Evolutionary conservation across 2,113 vertebrate genomes (phyloP), one percentile per base, ranked within the genome.

Genomic region (Carettochelys insculpta): DNA sequence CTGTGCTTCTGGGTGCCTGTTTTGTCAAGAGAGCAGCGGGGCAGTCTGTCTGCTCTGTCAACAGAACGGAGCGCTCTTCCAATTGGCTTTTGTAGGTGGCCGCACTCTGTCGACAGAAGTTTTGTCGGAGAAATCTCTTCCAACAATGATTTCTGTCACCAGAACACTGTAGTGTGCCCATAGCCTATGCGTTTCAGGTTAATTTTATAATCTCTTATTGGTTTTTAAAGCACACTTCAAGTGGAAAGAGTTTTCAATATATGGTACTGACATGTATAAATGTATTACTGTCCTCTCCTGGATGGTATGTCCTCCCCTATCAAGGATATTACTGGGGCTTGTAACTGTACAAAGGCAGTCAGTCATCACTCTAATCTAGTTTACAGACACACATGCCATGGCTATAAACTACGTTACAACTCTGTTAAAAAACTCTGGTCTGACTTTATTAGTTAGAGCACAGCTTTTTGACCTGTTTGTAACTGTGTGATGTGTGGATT

Each of bases 181-280:
- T n/a, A n/a, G n/a, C n/a, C n/a, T n/a, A 56, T 77, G 56, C 80
- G 89, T 83, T 73, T 73, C 22, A 73, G 48, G 51, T 89, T 94
- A 31, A 92, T 92, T 19, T 4, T 2, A 38, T 38, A 68, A 68
- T 68, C 34, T 50, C 34, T 93, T 93, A 85, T 84, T 47, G 83
- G 81, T 65, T 43, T 71, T 75, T 82, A 86, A 81, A 94, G 20
- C 27, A 90, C 78, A 89, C 93, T 92, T 92, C 48, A 50, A 65
- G 50, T 78, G 54, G 85, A 90, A 88, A 52, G 34, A 83, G 0
- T 0, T 86, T 75, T 75, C 79, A 86, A 87, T 38, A 79, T 84
- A 87, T 76, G 78, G 45, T 5, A 2, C 11, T 89, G 83, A 90
- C 93, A 92, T 92, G 83, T 47, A 87, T 90, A 85, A 68, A 1